Evolutionary conservation across 2,113 vertebrate species (phyloP).

Genomic region (Rhodinocichla rosea): DNA sequence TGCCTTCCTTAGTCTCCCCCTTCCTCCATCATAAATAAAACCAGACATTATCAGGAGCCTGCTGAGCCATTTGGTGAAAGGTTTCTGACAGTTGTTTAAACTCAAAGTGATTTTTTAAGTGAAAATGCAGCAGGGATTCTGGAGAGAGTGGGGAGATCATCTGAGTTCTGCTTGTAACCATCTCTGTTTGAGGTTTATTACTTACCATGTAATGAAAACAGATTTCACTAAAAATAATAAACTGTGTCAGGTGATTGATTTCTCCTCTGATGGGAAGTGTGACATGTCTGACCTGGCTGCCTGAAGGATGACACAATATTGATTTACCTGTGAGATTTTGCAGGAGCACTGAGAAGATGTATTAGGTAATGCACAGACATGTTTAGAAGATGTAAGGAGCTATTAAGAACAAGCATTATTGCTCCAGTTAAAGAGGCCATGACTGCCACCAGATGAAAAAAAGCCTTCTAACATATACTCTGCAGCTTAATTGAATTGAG

Average conservation of each 20-base stretch:
- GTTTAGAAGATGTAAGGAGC: constrained; percentile 7
- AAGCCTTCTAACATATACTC: neutral
- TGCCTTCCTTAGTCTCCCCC: neutral
- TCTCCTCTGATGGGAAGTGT: neutral
- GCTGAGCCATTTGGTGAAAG: neutral
- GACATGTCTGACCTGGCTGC: constrained; percentile 15
- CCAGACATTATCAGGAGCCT: neutral
- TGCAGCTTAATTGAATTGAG: constrained; percentile 27
- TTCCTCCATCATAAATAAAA: constrained; percentile 12
- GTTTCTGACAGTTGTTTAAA: constrained; percentile 36
- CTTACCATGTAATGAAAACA: constrained; percentile 5
- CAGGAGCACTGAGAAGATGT: neutral
- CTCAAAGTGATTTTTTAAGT: neutral
- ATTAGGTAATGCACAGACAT: neutral
- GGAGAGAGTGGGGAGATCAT: neutral
- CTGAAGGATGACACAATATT: constrained; percentile 20
- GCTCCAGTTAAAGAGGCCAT: neutral
- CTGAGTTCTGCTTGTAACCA: neutral
- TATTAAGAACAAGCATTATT: neutral
- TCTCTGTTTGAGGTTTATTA: neutral
- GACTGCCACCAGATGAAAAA: neutral
- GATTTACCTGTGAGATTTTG: constrained; percentile 25
- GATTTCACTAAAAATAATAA: constrained; percentile 28
- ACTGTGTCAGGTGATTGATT: constrained; percentile 16
- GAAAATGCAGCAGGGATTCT: neutral